Evolutionary conservation across 2,113 vertebrate genomes (phyloP), one percentile per base, ranked within the genome.

Genomic region (Rhinogobius similis): DNA sequence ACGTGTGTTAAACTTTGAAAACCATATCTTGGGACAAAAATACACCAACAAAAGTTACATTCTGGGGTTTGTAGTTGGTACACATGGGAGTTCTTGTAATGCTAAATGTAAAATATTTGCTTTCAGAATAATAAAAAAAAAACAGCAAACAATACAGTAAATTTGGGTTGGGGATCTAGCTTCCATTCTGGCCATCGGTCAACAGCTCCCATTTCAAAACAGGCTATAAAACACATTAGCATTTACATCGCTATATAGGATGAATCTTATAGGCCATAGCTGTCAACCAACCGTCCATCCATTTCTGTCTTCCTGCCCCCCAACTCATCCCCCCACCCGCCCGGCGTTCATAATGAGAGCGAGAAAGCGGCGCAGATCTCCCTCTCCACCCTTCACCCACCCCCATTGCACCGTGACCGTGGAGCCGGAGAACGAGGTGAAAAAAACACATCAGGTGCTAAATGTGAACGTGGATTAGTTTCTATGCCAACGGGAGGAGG

Each of bases 381-480:
- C 50, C 80, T 73, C 82, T 70, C 84, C 77, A 74, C 84, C 90
- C 71, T 84, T 82, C 70, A 55, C 82, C 83, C 70, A 55, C 82
- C 77, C 82, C 81, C 65, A 48, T 77, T 76, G 66, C 83, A 67
- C 78, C 78, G 65, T 18, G 44, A 76, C 68, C 77, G 12, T 66
- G 67, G 63, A 68, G 74, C 73, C 73, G 61, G 65, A 50, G 62
- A 39, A 63, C 29, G 56, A 56, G 62, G 61, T 36, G 18, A 65
- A 65, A 70, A 41, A 29, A 85, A 68, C 10, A 70, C 86, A 90
- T 92, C 90, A 92, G 91, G 91, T 92, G 90, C 86, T 91, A 90
- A 92, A 93, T 91, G 88, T 89, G 89, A 91, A 90, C 80, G 80
- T 84, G 92, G 90, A 92, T 92, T 92, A 89, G 92, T 93, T 93